A percentile compares a stretch with the other conserved stretches of the same genome.
Evolutionary conservation across 2,888 invertebrate genomes (phyloP).

Genomic region (Protophormia terraenovae): DNA sequence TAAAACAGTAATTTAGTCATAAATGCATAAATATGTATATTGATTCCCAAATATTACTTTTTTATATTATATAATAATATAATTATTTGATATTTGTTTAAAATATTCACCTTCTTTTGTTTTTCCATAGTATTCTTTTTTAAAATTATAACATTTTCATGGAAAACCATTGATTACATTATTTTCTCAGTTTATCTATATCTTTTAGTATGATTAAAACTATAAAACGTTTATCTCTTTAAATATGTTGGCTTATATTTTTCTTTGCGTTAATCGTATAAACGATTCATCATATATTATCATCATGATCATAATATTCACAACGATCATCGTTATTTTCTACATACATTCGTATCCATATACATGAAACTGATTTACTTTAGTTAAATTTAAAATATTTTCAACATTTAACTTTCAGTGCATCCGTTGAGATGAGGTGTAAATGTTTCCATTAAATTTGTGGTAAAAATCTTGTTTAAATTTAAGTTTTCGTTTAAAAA

Average conservation of each 20-base stretch:
- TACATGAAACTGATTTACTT: conserved; percentile 48
- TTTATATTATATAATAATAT: too few relatives aligned
- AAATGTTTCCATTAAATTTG: conserved; percentile 68
- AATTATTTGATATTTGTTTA: too few relatives aligned
- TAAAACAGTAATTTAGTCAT: too few relatives aligned
- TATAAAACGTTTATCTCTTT: neutral
- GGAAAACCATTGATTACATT: neutral
- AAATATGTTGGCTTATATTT: conserved; percentile 24
- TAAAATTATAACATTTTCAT: too few relatives aligned
- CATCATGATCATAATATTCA: neutral
- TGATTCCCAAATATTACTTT: too few relatives aligned
- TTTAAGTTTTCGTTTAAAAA: conserved; percentile 34
- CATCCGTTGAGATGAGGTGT: conserved; percentile 57
- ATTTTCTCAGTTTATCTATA: neutral
- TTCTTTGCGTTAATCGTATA: conserved; percentile 19
- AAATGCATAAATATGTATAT: too few relatives aligned
- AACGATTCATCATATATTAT: conserved; percentile 44
- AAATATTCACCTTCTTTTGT: too few relatives aligned
- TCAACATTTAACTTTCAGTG: conserved; percentile 12
- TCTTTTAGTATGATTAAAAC: neutral
- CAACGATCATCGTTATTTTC: conserved; percentile 8
- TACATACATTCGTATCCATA: neutral
- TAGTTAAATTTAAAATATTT: conserved; percentile 7
- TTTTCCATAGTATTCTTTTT: too few relatives aligned
- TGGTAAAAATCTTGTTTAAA: conserved; percentile 51